These are phyloP conservation scores for Synchiropus splendidus DNA, from an alignment of 2,113 vertebrate genomes.

Conservation along the genomic window DNA sequence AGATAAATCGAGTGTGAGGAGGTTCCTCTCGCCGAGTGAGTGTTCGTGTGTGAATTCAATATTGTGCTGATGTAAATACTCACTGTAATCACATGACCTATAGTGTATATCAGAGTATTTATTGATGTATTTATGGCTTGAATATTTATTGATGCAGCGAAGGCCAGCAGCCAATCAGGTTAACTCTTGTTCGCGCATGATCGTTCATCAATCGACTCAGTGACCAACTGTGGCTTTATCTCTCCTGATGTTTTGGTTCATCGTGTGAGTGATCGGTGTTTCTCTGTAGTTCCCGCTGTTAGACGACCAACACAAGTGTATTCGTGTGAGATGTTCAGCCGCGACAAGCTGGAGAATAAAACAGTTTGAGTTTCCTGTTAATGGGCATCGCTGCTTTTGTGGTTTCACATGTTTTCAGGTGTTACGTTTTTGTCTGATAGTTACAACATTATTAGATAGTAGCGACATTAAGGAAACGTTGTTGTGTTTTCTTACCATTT, in stretches of 20 bases:
- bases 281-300: not conserved
- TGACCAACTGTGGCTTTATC: constrained; percentile 34
- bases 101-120: constrained; percentile 41
- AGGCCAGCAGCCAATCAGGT: constrained; percentile 10
- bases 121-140: constrained; percentile 50
- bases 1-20: not conserved
- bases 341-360: too few species aligned
- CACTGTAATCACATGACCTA: constrained; percentile 38
- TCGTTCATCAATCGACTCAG: constrained; percentile 7
- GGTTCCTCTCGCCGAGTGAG: not conserved
- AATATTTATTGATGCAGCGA: constrained; percentile 28
- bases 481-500: too few species aligned
- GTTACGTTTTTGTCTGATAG: too few species aligned
- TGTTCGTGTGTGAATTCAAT: constrained; percentile 9
- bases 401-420: too few species aligned
- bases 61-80: constrained; percentile 52
- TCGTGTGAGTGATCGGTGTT: constrained; percentile 1
- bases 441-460: too few species aligned
- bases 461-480: too few species aligned
- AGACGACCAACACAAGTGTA: constrained; percentile 1
- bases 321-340: constrained; percentile 7
- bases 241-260: constrained; percentile 5
- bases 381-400: too few species aligned
- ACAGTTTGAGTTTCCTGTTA: too few species aligned
- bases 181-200: not conserved